A percentile compares a stretch with the other conserved stretches of the same genome.
Conservation (phyloP, 2,797 vertebrate genomes). For the Tachyglossus aculeatus region DNA sequence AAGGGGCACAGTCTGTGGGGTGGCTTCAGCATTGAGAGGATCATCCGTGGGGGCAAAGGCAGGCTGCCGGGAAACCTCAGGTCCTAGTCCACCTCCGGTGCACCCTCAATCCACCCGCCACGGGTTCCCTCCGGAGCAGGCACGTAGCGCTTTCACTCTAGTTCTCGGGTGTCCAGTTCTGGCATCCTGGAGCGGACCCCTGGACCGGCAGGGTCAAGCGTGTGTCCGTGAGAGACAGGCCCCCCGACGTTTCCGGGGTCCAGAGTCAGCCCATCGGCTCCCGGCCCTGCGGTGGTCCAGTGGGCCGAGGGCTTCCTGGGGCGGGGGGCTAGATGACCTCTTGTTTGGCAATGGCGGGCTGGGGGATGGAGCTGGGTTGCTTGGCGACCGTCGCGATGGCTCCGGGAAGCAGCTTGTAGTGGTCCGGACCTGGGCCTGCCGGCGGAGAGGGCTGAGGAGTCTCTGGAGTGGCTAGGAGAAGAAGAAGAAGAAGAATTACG, state of each 20-base stretch:
- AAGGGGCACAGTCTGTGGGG: conserved; percentile 24
- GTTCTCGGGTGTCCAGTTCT: no score
- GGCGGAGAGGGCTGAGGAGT: conserved; percentile 97
- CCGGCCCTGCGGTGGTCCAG: not conserved
- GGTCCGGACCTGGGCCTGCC: conserved; percentile 89
- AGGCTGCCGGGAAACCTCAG: no score
- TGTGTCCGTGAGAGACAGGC: no score
- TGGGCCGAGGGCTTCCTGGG: no score
- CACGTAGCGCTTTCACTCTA: no score
- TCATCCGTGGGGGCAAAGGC: conserved; percentile 22
- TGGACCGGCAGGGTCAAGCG: no score
- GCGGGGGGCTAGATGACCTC: conserved; percentile 87
- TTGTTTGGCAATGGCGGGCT: conserved; percentile 94
- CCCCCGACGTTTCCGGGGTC: not conserved
- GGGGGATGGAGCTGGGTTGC: conserved; percentile 89
- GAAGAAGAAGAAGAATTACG: conserved; percentile 53
- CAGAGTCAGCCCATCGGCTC: no score
- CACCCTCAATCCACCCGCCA: no score
- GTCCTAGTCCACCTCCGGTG: no score
- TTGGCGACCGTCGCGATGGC: conserved; percentile 91
- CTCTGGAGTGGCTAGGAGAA: conserved; percentile 91
- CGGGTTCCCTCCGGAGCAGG: no score
- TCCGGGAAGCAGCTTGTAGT: conserved; percentile 93
- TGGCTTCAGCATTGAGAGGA: not conserved
- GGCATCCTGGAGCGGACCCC: no score